These are phyloP conservation scores for Gymnarchus niloticus DNA, from an alignment of 2,113 vertebrate species.

Conservation along the genomic window DNA sequence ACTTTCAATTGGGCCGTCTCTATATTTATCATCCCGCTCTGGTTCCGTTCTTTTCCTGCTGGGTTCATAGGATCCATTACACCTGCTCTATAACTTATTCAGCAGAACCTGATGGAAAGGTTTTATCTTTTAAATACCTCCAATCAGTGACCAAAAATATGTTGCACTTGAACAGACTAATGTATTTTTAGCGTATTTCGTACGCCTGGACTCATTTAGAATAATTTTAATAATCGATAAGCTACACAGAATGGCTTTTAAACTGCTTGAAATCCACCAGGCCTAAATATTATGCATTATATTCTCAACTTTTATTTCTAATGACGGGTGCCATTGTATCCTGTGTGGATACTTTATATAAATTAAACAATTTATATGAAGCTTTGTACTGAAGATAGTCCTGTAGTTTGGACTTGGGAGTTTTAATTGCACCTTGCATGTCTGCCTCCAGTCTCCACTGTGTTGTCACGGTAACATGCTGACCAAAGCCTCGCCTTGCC, in stretches of 20 bases:
- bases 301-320: neutral
- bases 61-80: neutral
- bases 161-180: neutral
- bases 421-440: neutral
- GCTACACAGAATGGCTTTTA: neutral
- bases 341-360: neutral
- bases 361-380: neutral
- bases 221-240: neutral
- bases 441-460: neutral
- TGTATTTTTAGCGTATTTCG: neutral
- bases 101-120: neutral
- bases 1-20: slow-evolving; percentile 14
- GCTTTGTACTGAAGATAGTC: neutral
- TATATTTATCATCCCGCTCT: neutral
- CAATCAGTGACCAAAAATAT: neutral
- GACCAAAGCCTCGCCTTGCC: too few species aligned
- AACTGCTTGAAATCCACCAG: too few species aligned
- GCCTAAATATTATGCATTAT: neutral
- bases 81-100: neutral
- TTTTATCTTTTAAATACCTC: neutral
- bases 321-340: neutral
- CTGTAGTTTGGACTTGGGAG: neutral
- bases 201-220: too few species aligned
- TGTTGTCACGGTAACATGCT: neutral
- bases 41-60: neutral